Percentiles rank a stretch among this genome's conserved stretches.
These are phyloP conservation scores for Mythimna loreyi DNA, from an alignment of 2,888 invertebrate genomes.

Conservation along the genomic window DNA sequence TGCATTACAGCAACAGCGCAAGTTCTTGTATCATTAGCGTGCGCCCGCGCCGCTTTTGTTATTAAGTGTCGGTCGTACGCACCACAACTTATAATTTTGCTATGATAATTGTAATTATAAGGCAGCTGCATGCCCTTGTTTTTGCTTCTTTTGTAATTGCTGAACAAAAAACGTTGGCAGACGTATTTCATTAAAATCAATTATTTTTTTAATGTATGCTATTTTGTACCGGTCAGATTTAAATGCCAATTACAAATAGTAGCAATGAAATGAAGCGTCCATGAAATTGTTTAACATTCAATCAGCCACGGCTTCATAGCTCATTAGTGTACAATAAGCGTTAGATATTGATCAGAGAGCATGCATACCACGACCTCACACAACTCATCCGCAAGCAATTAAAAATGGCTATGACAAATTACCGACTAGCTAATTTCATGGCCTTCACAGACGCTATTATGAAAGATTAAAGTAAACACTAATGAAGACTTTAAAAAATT, in stretches of 20 bases:
- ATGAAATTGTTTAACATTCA: conserved; percentile 24
- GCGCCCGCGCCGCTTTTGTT: conserved; percentile 59
- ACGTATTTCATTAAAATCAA: conserved; percentile 24
- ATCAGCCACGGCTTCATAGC: conserved; percentile 9
- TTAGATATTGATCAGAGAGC: conserved; percentile 24
- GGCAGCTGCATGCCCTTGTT: conserved; percentile 63
- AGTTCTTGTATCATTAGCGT: conserved; percentile 54
- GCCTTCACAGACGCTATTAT: conserved; percentile 32
- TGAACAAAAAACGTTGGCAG: conserved; percentile 6
- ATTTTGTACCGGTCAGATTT: conserved; percentile 8
- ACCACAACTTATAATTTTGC: conserved; percentile 60
- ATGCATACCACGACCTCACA: conserved; percentile 30
- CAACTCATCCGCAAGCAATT: conserved; percentile 8
- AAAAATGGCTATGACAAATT: conserved; percentile 27
- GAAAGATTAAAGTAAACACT: conserved; percentile 31
- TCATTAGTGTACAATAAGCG: conserved; percentile 39
- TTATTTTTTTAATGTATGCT: neutral
- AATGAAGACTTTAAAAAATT: conserved; percentile 34
- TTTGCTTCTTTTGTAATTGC: conserved; percentile 54
- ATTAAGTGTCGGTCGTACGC: conserved; percentile 61
- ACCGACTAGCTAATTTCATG: conserved; percentile 4
- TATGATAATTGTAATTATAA: conserved; percentile 69
- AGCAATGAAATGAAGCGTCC: conserved; percentile 1
- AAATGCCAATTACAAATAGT: conserved; percentile 14
- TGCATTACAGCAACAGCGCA: conserved; percentile 44